Base-by-base conservation (phyloP, 2,888 invertebrate genomes). In the Eupithecia inturbata region DNA sequence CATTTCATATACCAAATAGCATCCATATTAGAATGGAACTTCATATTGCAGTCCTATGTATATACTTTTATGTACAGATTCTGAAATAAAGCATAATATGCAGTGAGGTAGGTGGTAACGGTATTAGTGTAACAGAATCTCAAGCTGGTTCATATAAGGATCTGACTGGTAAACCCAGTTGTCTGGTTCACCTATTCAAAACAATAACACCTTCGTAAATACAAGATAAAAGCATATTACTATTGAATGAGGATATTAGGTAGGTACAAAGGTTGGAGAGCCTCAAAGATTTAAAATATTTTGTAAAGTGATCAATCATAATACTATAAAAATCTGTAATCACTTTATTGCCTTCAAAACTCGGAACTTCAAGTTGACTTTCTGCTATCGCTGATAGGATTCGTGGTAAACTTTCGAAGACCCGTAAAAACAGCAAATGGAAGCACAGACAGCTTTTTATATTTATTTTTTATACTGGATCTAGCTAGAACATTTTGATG, bases 1-100 rank as follows among this genome's bases (percentile, higher is more conserved):
- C 89, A 92, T 82, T 89, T 91, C 6, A 92, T 68, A 77, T 88
- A 91, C 90, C 90, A 91, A 67, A 80, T 81, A 70, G 79, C 79
- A 71, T 82, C 78, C 67, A 75, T 69, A 70, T 77, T 74, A 62
- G 75, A 74, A 70, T 82, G 68, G 26, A 82, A 72, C 76, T 83
- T 87, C 89, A 90, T 91, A 68, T 64, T 80, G 69, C 66, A 41
- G 19, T 67, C 33, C n/a, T n/a, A n/a, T n/a, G n/a, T n/a, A n/a
- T n/a, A n/a, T n/a, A n/a, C n/a, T 53, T 49, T 53, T 9, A 16
- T 19, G 19, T 22, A 9, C n/a, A 22, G 36, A 33, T n/a, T 67
- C 39, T 39, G 66, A 39, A 66, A 39, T 26, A 0, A 39, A 39
- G n/a, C 19, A 26, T 33, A 39, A 9, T 62, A 22, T 4, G 33